phyloP scores from a whole-genome alignment of 2,113 vertebrate species.

The Morone saxatilis region DNA sequence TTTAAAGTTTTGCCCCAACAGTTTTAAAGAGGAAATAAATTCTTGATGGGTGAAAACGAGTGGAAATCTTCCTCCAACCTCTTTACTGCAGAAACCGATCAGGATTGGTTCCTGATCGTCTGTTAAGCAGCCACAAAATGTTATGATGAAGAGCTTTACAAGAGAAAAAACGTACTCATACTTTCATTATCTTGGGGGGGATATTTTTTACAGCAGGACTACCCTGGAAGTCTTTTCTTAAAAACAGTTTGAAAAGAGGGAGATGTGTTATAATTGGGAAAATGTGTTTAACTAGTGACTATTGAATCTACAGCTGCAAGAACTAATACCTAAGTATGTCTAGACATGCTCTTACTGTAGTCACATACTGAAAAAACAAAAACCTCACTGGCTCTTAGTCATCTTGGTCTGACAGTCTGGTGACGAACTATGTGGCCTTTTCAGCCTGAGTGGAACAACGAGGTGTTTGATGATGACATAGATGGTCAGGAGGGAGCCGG shows the following conservation, averaged over 20 bases:
- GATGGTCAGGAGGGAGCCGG: conserved; percentile 65
- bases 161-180: neutral
- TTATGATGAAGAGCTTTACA: neutral
- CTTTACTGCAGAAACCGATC: neutral
- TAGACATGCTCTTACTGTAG: neutral
- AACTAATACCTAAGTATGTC: neutral
- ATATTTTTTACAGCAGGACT: neutral
- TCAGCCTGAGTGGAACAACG: conserved; percentile 81
- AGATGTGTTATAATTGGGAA: neutral
- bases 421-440: conserved; percentile 76
- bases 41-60: neutral
- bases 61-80: neutral
- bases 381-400: neutral
- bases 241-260: neutral
- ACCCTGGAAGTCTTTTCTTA: neutral
- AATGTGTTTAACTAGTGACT: neutral
- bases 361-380: no score
- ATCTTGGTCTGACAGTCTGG: conserved; percentile 13
- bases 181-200: neutral
- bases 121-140: neutral
- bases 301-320: neutral
- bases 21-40: neutral
- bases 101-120: neutral
- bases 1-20: no score
- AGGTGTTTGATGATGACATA: conserved; percentile 84